Conservation (phyloP, 2,888 invertebrate genomes). For the Cordilura impudica region DNA sequence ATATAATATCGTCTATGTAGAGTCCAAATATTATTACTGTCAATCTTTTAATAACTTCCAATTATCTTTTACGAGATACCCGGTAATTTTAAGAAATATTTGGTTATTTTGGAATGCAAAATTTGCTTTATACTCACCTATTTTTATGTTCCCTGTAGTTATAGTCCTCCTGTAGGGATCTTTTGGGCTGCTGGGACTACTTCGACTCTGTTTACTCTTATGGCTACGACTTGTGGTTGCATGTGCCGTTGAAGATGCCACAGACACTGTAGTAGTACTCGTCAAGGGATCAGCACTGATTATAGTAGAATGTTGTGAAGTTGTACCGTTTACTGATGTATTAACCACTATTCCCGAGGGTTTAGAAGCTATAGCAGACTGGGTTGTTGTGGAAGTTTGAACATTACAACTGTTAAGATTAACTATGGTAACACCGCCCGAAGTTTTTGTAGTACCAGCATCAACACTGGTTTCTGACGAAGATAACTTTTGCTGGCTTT, state of each 20-base stretch:
- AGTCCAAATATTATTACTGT: no score
- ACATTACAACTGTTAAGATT: conserved; percentile 82
- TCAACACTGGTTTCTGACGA: conserved; percentile 75
- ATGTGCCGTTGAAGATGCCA: conserved; percentile 58
- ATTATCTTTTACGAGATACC: no score
- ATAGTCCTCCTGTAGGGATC: conserved; percentile 64
- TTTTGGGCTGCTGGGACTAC: conserved; percentile 72
- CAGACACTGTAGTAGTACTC: conserved; percentile 63
- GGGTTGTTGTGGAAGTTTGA: conserved; percentile 52
- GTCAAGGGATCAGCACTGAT: conserved; percentile 64
- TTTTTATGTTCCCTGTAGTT: conserved; percentile 70
- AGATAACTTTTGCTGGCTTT: conserved; percentile 73
- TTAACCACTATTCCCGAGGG: conserved; percentile 62
- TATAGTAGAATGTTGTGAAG: conserved; percentile 60
- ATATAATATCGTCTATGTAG: no score
- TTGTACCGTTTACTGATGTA: conserved; percentile 49
- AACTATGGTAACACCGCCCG: conserved; percentile 88
- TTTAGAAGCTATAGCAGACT: conserved; percentile 53
- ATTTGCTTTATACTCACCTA: conserved; percentile 68
- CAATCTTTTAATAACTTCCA: no score
- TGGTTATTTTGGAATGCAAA: no score
- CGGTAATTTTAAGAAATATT: no score
- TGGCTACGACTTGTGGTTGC: conserved; percentile 65
- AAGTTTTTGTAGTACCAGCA: conserved; percentile 85
- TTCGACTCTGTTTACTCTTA: conserved; percentile 69